A percentile compares a stretch with the other conserved stretches of the same genome.
Conservation (phyloP, 1,140 invertebrate genomes). For the Varroa destructor region DNA sequence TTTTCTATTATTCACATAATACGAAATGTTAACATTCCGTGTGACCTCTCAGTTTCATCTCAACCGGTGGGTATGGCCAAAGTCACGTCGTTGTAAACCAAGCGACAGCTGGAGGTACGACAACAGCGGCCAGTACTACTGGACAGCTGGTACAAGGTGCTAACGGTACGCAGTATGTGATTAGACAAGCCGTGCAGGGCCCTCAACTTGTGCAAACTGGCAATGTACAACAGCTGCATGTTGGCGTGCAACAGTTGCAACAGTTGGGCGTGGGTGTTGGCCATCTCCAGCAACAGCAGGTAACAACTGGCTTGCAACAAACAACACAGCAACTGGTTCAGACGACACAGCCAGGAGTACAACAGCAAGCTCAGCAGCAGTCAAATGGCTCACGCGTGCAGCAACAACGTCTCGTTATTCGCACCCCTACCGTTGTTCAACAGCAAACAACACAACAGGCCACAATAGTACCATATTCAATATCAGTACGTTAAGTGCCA, state of each 20-base stretch:
- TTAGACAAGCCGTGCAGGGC: conserved; percentile 2
- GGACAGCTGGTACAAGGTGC: conserved; percentile 9
- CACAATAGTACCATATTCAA: conserved; percentile 29
- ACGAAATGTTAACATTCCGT: too few species aligned
- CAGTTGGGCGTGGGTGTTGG: not conserved
- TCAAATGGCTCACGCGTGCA: conserved; percentile 35
- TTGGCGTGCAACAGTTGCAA: conserved; percentile 21
- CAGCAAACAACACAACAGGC: too few species aligned
- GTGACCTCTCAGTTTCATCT: not conserved
- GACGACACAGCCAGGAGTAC: conserved; percentile 28
- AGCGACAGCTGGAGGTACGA: not conserved
- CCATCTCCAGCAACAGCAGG: conserved; percentile 31
- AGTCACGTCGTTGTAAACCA: conserved; percentile 23
- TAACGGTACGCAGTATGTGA: conserved; percentile 13
- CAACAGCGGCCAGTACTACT: too few species aligned
- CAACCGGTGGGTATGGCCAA: not conserved
- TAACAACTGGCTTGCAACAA: not conserved
- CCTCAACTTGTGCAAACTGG: conserved; percentile 4
- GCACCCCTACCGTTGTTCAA: conserved; percentile 18
- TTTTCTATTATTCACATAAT: too few species aligned
- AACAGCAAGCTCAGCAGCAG: conserved; percentile 33
- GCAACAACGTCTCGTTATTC: conserved; percentile 26
- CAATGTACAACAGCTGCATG: conserved; percentile 11
- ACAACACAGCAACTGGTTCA: conserved; percentile 3
- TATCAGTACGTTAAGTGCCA: conserved; percentile 32